Evolutionary conservation across 2,888 invertebrate species (phyloP).

Genomic region (Tetragonula carbonaria): DNA sequence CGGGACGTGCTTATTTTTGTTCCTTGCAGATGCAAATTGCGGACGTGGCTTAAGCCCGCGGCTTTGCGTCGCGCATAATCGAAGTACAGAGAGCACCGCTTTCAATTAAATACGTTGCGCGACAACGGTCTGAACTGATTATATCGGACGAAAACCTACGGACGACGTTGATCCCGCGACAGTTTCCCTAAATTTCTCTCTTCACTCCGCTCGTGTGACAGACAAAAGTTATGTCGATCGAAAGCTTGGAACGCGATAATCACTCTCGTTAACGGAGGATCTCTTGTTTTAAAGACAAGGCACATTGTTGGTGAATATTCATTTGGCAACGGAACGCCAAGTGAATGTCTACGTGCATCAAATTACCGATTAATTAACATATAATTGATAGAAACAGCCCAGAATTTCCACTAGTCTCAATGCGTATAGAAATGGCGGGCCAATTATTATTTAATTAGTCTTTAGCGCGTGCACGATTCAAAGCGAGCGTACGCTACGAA

Average conservation of each 20-base stretch:
- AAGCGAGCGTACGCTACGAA: not conserved
- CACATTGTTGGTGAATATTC: not conserved
- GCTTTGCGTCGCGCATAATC: not conserved
- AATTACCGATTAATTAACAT: not conserved
- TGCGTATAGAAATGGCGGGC: not conserved
- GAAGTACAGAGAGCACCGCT: not conserved
- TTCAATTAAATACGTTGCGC: slow-evolving; percentile 31
- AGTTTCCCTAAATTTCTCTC: not conserved
- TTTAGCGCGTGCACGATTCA: not conserved
- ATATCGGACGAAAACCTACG: not conserved
- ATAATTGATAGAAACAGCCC: not conserved
- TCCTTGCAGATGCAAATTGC: slow-evolving; percentile 36
- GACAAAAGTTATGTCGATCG: not conserved
- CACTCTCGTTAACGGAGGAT: not conserved
- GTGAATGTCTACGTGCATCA: not conserved
- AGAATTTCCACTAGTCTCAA: not conserved
- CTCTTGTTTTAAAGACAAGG: not conserved
- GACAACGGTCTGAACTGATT: not conserved
- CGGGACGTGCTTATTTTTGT: not conserved
- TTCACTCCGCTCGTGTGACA: too few species aligned
- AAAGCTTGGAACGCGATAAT: not conserved
- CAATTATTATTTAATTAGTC: slow-evolving; percentile 3
- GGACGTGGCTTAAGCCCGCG: not conserved
- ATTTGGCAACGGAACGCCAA: not conserved
- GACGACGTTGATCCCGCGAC: not conserved